These are phyloP conservation scores for Conus betulinus DNA, from an alignment of 1,140 invertebrate genomes.

Conservation along the genomic window DNA sequence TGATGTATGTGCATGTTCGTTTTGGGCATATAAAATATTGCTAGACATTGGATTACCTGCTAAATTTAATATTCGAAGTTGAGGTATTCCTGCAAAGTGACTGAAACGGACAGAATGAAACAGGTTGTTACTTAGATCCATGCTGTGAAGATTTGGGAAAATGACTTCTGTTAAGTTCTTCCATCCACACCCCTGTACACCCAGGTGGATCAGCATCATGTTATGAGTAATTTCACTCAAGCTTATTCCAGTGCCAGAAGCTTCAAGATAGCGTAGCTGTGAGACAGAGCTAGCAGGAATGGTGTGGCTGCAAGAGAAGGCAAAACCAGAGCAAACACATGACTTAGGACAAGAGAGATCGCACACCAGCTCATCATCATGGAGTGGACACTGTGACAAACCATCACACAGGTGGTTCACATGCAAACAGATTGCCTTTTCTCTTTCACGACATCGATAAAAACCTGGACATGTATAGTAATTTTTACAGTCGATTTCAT, in stretches of 20 bases:
- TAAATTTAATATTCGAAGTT: constrained; percentile 32
- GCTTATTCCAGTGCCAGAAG: too few species aligned
- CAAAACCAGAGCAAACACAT: constrained; percentile 25
- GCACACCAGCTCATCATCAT: constrained; percentile 39
- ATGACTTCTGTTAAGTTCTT: background rate
- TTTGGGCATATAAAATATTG: constrained; percentile 29
- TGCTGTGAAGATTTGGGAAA: constrained; percentile 7
- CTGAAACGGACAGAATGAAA: background rate
- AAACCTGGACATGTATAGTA: constrained; percentile 36
- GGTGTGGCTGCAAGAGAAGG: background rate
- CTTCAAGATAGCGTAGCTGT: background rate
- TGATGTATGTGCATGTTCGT: background rate
- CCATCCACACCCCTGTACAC: background rate
- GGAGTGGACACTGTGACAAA: constrained; percentile 29
- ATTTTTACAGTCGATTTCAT: background rate
- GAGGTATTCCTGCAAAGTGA: background rate
- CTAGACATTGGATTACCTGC: constrained; percentile 34
- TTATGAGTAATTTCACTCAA: too few species aligned
- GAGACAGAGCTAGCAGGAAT: background rate
- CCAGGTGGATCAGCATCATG: background rate
- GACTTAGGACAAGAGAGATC: constrained; percentile 44
- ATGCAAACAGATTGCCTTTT: constrained; percentile 21
- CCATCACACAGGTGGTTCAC: constrained; percentile 23
- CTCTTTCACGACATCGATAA: background rate
- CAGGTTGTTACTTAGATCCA: constrained; percentile 24